Evolutionary conservation across 2,888 invertebrate genomes (phyloP), one percentile per base, ranked within the genome.

Genomic region (Drosophila infuscata): DNA sequence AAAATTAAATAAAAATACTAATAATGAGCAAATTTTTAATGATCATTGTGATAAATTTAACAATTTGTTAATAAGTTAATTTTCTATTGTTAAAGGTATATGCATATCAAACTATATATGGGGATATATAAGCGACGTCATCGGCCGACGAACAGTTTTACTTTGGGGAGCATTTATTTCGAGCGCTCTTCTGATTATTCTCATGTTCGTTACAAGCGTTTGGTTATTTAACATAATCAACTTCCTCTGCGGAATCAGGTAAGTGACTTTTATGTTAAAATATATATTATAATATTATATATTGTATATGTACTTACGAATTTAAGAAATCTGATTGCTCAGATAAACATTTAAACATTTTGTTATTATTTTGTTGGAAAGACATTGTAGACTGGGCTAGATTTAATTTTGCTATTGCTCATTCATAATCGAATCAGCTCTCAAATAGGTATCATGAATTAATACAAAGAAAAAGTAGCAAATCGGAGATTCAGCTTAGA

Each of bases 101-200:
- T 92, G 92, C 58, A 52, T 91, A 15, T 91, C 91, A n/a, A 91
- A 91, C 30, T 91, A 91, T 60, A 77, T 92, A 69, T 91, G 91
- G 88, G 91, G 91, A 38, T 91, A 92, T 43, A 65, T 91, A 43
- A 83, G 92, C 60, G 91, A 91, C 68, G 82, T 82, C 15, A 81
- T 88, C 52, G 91, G 91, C 4, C 80, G 91, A 0, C 91, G 91
- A 11, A 81, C 77, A 8, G 89, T 91, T 17, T 61, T 91, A 35
- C 78, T 92, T 0, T 88, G 78, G 56, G 83, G 91, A 12, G 82
- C 73, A 29, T 83, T 91, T 11, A 36, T 70, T 5, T 83, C 88
- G 52, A 82, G 71, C 49, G 51, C 54, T 20, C 70, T 91, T 49
- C 91, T 90, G 43, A 81, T 92, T 49, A 53, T 91, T 57, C 76